phyloP scores from a whole-genome alignment of 2,797 vertebrate species.

The Poeciliopsis presidionis region DNA sequence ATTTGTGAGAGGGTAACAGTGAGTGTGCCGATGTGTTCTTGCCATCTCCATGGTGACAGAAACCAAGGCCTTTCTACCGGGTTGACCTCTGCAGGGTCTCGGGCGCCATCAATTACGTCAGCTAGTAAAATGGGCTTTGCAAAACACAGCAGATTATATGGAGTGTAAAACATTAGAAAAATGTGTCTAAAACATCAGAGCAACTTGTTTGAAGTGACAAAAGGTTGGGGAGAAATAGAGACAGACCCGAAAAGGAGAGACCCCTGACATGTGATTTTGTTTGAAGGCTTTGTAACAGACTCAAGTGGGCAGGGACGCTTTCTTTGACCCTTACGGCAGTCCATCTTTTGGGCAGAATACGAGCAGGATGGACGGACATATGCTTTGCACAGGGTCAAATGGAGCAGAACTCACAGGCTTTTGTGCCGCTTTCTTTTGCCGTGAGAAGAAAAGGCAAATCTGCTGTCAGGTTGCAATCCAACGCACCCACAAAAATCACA shows the following conservation, averaged over 20 bases:
- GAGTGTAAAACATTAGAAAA: conserved; percentile 96
- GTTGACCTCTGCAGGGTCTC: conserved; percentile 80
- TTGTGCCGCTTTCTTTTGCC: conserved; percentile 86
- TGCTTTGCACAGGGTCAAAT: conserved; percentile 91
- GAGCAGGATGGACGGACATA: conserved; percentile 90
- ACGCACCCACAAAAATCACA: conserved; percentile 70
- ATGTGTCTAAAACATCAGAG: conserved; percentile 88
- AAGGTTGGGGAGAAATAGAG: conserved; percentile 69
- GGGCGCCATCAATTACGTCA: conserved; percentile 87
- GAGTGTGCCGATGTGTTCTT: conserved; percentile 45
- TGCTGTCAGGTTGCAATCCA: conserved; percentile 70
- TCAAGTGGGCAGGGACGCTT: conserved; percentile 78
- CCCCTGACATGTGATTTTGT: conserved; percentile 88
- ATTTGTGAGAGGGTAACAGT: conserved; percentile 26
- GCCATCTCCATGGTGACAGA: conserved; percentile 79
- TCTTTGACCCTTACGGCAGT: conserved; percentile 85
- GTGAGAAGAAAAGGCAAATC: conserved; percentile 74
- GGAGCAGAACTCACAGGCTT: conserved; percentile 88
- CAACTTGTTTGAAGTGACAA: conserved; percentile 87
- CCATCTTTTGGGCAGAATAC: conserved; percentile 86
- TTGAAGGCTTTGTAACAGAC: conserved; percentile 85
- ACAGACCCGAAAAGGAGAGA: conserved; percentile 85
- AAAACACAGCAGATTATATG: conserved; percentile 90
- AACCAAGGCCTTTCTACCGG: conserved; percentile 84
- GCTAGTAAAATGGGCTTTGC: conserved; percentile 82